Base-by-base conservation (phyloP, 2,113 vertebrate species). In the Genyomyrus donnyi region DNA sequence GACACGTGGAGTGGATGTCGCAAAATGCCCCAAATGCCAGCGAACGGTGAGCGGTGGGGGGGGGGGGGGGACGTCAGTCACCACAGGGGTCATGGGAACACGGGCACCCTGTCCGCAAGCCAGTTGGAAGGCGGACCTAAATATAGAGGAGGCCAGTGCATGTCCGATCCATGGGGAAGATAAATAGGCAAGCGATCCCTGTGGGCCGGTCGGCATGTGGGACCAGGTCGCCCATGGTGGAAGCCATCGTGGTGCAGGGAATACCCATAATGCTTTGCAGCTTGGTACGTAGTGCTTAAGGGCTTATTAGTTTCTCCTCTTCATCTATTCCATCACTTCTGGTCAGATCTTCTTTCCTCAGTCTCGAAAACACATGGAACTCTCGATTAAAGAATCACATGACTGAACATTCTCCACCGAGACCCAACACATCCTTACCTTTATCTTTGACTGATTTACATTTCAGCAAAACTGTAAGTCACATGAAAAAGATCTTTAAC, bases 21-120 rank as follows among this genome's bases (percentile, higher is more conserved):
- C 92, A 90, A 94, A 93, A 94, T 94, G 93, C 93, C 93, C 93
- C 50, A 84, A 90, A 94, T 94, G 93, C 92, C 52, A 53, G 52
- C 4, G 1, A 53, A 53, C 50, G 49, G 13, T 17, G 50, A 52
- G 13, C 93, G 94, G 93, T 91, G 56, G 94, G 95, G 92, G 93
- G 91, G 86, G 89, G 35, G 35, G 35, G 35, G 35, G 35, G 35
- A 24, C 91, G 39, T 89, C 70, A 94, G 93, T 94, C 93, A 94
- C 93, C 95, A 91, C 62, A 77, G 46, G 93, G 96, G 95, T 95
- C 97, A 95, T 98, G 97, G 96, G 97, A 98, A 97, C 95, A n/a
- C 85, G 92, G 94, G 93, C 90, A 88, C 93, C 56, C 92, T 95
- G 96, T 97, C 96, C 95, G 95, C 94, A 96, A 95, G 95, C 92